phyloP scores from a whole-genome alignment of 2,113 vertebrate species.

The Neolamprologus falcicula region DNA sequence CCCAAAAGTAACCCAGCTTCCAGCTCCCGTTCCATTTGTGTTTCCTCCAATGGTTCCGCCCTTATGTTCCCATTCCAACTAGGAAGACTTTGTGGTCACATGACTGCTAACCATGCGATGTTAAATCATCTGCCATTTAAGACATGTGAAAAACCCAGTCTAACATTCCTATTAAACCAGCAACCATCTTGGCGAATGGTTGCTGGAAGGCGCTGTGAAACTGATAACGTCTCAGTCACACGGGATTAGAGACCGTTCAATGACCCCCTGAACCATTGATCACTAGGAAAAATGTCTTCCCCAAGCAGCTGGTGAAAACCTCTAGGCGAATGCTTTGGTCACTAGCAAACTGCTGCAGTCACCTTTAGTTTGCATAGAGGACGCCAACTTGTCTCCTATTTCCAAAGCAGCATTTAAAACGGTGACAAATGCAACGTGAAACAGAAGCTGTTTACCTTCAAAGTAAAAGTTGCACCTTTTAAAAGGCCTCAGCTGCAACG shows the following conservation, averaged over 20 bases:
- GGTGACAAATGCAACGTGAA: not conserved
- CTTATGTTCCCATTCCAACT: not conserved
- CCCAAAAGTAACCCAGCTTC: not conserved
- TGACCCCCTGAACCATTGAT: not conserved
- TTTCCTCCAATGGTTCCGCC: not conserved
- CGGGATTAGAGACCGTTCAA: not conserved
- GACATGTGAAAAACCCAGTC: not conserved
- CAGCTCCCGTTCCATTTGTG: not conserved
- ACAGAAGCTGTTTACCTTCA: not conserved
- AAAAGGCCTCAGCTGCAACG: not conserved
- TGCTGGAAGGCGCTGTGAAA: not conserved
- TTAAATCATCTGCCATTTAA: not conserved
- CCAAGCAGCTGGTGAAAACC: not conserved
- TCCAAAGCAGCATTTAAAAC: not conserved
- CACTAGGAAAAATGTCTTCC: not conserved
- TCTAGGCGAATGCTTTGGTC: not conserved
- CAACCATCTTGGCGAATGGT: accelerated
- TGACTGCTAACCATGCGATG: not conserved
- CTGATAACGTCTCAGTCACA: not conserved
- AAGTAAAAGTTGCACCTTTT: not conserved
- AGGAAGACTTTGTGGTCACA: not conserved
- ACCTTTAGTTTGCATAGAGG: not conserved
- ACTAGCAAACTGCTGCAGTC: not conserved
- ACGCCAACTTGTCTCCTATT: not conserved
- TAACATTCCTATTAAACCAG: not conserved